Conservation (phyloP, 2,888 invertebrate species). For the Anodontia alba region DNA sequence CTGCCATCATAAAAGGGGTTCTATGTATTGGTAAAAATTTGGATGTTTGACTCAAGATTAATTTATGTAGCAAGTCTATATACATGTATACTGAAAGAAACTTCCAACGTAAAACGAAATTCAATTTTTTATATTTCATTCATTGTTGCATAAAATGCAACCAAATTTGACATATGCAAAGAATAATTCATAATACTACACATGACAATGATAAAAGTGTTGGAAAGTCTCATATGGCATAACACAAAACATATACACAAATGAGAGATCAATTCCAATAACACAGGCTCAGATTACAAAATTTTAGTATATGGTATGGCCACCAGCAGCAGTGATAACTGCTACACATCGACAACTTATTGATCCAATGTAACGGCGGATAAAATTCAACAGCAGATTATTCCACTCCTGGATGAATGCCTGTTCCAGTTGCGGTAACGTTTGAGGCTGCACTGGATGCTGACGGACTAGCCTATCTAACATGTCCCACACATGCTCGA, state of each 20-base stretch:
- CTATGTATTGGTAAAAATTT: too few species aligned
- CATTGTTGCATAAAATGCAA: not conserved
- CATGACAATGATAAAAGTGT: not conserved
- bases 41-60: too few species aligned
- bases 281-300: not conserved
- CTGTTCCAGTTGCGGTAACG: not conserved
- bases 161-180: not conserved
- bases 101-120: not conserved
- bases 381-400: not conserved
- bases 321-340: not conserved
- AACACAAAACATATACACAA: not conserved
- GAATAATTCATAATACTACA: not conserved
- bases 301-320: not conserved
- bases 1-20: too few species aligned
- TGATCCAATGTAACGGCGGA: not conserved
- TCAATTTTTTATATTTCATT: not conserved
- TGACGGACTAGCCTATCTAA: not conserved
- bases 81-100: not conserved
- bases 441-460: slow-evolving; percentile 2
- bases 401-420: not conserved
- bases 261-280: not conserved
- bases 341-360: not conserved
- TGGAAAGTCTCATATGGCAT: not conserved
- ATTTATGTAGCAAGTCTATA: too few species aligned
- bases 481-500: too few species aligned